Conservation (phyloP, 2,797 vertebrate species). For the Echeneis naucrates region DNA sequence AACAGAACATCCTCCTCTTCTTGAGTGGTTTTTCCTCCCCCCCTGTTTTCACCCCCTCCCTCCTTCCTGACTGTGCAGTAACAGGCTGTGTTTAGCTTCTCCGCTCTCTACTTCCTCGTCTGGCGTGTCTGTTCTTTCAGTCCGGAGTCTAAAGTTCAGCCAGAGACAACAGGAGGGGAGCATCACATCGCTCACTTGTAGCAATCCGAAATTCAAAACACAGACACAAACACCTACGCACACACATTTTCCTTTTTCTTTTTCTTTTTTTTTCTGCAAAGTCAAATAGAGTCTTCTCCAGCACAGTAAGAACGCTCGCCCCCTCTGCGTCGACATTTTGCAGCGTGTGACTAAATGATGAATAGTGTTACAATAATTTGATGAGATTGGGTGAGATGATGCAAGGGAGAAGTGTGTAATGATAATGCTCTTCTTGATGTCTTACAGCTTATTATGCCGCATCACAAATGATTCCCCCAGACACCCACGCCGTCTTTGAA, state of each 20-base stretch:
- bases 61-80: slow-evolving; percentile 32
- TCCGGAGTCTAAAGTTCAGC: slow-evolving; percentile 70
- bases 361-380: slow-evolving; percentile 79
- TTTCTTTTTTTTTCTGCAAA: slow-evolving; percentile 40
- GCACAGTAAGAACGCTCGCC: slow-evolving; percentile 52
- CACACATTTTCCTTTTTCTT: slow-evolving; percentile 13
- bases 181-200: slow-evolving; percentile 55
- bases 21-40: slow-evolving; percentile 4
- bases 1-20: slow-evolving; percentile 10
- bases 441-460: slow-evolving; percentile 65
- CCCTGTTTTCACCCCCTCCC: background rate
- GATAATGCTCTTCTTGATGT: slow-evolving; percentile 72
- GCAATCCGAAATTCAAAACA: slow-evolving; percentile 56
- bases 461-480: slow-evolving; percentile 62
- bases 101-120: slow-evolving; percentile 53
- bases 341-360: slow-evolving; percentile 74
- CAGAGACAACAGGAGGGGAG: slow-evolving; percentile 63
- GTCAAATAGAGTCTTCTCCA: slow-evolving; percentile 54
- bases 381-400: slow-evolving; percentile 78
- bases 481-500: slow-evolving; percentile 65
- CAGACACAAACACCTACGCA: too few species aligned
- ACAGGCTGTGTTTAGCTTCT: slow-evolving; percentile 67
- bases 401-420: slow-evolving; percentile 68
- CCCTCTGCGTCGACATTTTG: slow-evolving; percentile 61
- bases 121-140: slow-evolving; percentile 58